Evolutionary conservation across 2,888 invertebrate genomes (phyloP).

Genomic region (Aleiodes testaceus): DNA sequence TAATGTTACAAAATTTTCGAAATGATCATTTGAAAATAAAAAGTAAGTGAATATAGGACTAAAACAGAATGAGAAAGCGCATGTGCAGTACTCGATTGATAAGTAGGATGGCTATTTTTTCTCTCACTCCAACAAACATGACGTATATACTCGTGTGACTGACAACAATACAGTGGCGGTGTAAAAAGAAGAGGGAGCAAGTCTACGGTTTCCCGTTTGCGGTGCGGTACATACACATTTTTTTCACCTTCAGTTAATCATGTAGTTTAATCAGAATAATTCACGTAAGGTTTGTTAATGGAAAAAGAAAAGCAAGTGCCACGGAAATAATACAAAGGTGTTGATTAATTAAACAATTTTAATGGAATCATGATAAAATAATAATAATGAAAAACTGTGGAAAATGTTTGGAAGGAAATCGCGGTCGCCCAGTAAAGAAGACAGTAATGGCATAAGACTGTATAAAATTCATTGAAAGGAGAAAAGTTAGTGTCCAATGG

Average conservation of each 20-base stretch:
- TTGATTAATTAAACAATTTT: no score
- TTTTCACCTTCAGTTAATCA: constrained; percentile 37
- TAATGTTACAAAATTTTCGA: no score
- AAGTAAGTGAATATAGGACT: no score
- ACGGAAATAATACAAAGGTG: no score
- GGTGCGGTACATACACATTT: constrained; percentile 34
- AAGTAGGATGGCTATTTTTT: background rate
- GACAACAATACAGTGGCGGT: constrained; percentile 44
- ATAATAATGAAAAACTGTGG: background rate
- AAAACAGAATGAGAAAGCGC: background rate
- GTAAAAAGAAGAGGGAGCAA: background rate
- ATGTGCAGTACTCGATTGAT: background rate
- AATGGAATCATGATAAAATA: background rate
- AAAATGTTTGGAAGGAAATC: constrained; percentile 9
- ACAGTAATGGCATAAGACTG: constrained; percentile 13
- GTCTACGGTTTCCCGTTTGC: constrained; percentile 36
- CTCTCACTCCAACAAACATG: background rate
- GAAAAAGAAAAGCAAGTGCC: background rate
- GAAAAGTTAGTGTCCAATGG: no score
- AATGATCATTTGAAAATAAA: no score
- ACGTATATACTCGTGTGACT: constrained; percentile 32
- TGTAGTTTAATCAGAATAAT: constrained; percentile 35
- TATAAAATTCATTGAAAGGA: background rate
- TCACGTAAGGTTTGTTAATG: background rate
- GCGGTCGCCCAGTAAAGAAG: constrained; percentile 17